phyloP scores from a whole-genome alignment of 2,113 vertebrate genomes.

The Lichenostomus cassidix region DNA sequence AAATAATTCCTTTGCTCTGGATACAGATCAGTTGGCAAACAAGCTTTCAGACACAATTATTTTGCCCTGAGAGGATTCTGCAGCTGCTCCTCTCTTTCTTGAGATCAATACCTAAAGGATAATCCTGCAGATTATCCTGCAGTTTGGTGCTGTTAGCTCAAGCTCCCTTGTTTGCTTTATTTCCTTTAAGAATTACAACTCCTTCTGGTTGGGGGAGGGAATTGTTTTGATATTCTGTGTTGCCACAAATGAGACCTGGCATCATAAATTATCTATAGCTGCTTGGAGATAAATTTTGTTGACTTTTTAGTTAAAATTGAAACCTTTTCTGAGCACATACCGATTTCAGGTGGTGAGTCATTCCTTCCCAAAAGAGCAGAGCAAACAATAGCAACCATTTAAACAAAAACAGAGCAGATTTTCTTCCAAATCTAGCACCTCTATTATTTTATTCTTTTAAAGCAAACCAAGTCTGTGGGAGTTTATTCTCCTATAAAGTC shows the following conservation, averaged over 20 bases:
- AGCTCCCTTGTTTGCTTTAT: constrained; percentile 3
- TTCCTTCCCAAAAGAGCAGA: not conserved
- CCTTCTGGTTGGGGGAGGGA: not conserved
- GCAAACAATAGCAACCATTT: constrained; percentile 28
- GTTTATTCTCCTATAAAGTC: not conserved
- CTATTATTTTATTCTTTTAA: not conserved
- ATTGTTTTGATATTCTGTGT: not conserved
- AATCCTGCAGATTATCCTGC: constrained; percentile 49
- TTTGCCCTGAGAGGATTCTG: constrained; percentile 45
- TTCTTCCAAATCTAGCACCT: not conserved
- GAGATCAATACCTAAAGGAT: constrained; percentile 49
- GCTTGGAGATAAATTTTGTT: not conserved
- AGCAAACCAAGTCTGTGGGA: not conserved
- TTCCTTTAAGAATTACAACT: constrained; percentile 44
- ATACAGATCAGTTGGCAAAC: constrained; percentile 18
- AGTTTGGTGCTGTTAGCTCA: constrained; percentile 1
- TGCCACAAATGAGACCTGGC: not conserved
- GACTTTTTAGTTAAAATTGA: not conserved
- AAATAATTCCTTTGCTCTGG: constrained; percentile 46
- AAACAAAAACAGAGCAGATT: not conserved
- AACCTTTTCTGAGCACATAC: not conserved
- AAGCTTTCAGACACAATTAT: constrained; percentile 20
- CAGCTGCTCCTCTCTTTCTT: constrained; percentile 51
- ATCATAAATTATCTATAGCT: not conserved
- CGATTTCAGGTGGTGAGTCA: constrained; percentile 14